Percentiles rank a stretch among this genome's conserved stretches.
Evolutionary conservation across 2,888 invertebrate genomes (phyloP).

Genomic region (Ceratothoa steindachneri): DNA sequence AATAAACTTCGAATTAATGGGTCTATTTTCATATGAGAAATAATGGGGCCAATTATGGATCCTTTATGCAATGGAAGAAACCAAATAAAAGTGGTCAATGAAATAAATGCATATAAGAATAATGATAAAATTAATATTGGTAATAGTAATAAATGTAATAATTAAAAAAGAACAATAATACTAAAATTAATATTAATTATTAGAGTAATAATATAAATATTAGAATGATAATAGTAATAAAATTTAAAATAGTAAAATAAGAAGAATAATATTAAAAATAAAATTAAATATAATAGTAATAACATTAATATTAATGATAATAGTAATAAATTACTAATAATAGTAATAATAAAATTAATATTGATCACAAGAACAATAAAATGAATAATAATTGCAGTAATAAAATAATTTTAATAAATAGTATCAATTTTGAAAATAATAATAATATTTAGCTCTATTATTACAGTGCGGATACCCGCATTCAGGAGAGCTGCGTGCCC

Average conservation of each 20-base stretch:
- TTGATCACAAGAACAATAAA: neutral
- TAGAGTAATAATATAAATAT: neutral
- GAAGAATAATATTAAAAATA: neutral
- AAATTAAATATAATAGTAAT: neutral
- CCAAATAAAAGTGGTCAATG: too few species aligned
- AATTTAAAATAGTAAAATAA: neutral
- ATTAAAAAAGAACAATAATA: constrained; percentile 2
- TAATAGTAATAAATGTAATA: constrained; percentile 10
- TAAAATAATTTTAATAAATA: neutral
- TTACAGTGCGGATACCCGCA: too few species aligned
- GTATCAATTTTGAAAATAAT: neutral
- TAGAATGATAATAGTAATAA: neutral
- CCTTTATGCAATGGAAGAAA: too few species aligned
- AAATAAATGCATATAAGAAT: too few species aligned
- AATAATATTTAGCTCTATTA: too few species aligned
- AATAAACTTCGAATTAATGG: too few species aligned
- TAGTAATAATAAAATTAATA: neutral
- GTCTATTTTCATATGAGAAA: too few species aligned
- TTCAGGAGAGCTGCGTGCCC: too few species aligned
- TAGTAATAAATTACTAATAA: neutral
- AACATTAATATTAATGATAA: neutral
- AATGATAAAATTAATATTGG: constrained; percentile 5
- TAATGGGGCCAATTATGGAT: too few species aligned
- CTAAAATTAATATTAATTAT: neutral
- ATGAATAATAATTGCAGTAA: neutral